Base-by-base conservation (phyloP, 1,140 invertebrate species). In the Conus ventricosus region DNA sequence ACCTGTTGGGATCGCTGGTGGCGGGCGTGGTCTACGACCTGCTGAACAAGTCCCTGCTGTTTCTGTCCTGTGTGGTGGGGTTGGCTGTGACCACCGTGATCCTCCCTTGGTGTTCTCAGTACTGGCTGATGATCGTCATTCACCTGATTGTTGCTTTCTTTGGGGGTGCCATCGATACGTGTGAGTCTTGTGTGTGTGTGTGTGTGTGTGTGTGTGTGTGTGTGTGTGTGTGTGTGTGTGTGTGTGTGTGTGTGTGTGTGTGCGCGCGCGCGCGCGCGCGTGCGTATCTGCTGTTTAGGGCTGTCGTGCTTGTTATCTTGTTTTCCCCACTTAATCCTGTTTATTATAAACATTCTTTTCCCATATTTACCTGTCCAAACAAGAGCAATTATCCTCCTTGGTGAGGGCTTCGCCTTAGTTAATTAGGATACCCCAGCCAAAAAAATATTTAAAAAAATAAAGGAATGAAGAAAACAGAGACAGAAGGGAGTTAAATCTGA, bases 101-200 rank as follows among this genome's bases (percentile, higher is more conserved):
- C 2, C 87, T 91, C 5, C 91, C 92, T 13, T 92, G 89, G 89
- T 92, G 91, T 76, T 87, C 55, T 51, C 39, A 67, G 53, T 92
- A 91, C 87, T 81, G 87, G 20, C 71, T 92, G 6, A 92, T 93
- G 91, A 87, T 92, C 76, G 57, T 71, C 2, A 87, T 90, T 13
- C 87, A 89, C 51, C 60, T 88, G 4, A 23, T 89, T 15, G 81
- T 80, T 39, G 88, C 88, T n/a, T 63, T 90, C 15, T 88, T 67
- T n/a, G 71, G 85, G 27, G 92, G 91, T 10, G 71, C 84, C 27
- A 20, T 91, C 51, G 90, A 92, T 67, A 90, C 90, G 86, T 80
- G 39, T 81, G 10, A 80, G 13, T 27, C 27, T 83, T 27, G 4
- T 78, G 15, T 53, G 15, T 60, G 57, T 60, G 57, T 60, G 23